phyloP scores from a whole-genome alignment of 2,113 vertebrate species.

The Lagopus leucura region DNA sequence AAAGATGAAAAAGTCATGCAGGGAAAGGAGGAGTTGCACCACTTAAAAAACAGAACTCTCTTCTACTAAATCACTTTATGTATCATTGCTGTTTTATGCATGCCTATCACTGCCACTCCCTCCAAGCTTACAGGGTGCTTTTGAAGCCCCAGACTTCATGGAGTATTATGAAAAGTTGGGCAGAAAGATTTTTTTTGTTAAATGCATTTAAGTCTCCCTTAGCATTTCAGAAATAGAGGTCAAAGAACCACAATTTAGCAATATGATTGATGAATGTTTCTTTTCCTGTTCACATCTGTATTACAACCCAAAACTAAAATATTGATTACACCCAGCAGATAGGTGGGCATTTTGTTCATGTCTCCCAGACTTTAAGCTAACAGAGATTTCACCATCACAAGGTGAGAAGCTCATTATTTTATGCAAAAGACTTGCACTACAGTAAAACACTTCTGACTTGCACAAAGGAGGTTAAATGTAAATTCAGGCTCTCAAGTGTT shows the following conservation, averaged over 20 bases:
- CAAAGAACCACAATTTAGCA: background rate
- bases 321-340: background rate
- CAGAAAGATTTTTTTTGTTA: background rate
- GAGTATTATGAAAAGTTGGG: background rate
- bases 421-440: conserved; percentile 2
- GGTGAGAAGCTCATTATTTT: conserved; percentile 27
- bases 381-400: background rate
- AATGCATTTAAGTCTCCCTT: background rate
- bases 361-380: conserved; percentile 18
- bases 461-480: background rate
- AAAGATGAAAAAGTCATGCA: too few relatives aligned
- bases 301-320: background rate
- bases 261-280: background rate
- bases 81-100: background rate
- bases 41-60: background rate
- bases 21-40: background rate
- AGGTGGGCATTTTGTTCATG: conserved; percentile 4
- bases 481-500: background rate
- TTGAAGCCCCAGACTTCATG: background rate
- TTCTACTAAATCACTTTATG: background rate
- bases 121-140: background rate
- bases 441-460: conserved; percentile 21
- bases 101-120: too few relatives aligned
- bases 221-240: conserved; percentile 1
- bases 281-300: background rate